Evolutionary conservation across 2,797 vertebrate genomes (phyloP).

Genomic region (Galagoides demidoff): DNA sequence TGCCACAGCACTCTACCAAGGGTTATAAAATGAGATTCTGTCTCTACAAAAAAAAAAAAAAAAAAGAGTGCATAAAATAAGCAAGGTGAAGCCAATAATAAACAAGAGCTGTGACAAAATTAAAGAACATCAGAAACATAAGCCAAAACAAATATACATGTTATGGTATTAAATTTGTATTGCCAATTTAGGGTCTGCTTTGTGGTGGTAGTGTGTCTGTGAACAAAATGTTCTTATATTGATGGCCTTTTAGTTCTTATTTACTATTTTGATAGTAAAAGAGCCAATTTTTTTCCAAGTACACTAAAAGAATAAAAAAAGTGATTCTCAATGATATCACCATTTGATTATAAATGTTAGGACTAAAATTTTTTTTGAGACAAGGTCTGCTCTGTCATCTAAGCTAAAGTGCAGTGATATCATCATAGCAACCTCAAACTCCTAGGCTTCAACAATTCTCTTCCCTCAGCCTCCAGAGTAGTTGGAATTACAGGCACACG

Average conservation of each 20-base stretch:
- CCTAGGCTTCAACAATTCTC: too few species aligned
- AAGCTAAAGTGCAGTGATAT: too few species aligned
- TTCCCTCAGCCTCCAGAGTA: too few species aligned
- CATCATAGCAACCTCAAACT: too few species aligned
- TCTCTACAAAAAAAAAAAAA: too few species aligned
- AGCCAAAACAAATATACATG: background rate
- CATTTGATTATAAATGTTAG: background rate
- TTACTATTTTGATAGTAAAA: background rate
- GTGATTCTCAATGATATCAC: background rate
- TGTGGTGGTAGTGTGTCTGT: background rate
- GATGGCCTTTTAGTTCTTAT: background rate
- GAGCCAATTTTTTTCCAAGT: background rate
- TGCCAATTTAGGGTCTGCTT: background rate
- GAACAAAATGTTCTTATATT: background rate
- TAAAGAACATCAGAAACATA: conserved; percentile 8
- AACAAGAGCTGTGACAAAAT: background rate
- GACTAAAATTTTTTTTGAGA: background rate
- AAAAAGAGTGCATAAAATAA: background rate
- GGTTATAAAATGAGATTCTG: too few species aligned
- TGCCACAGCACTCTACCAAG: too few species aligned
- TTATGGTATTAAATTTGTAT: background rate
- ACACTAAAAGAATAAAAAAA: conserved; percentile 1
- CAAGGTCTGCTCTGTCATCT: background rate
- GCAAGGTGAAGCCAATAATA: background rate
- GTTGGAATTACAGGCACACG: too few species aligned